Evolutionary conservation across 2,888 invertebrate species (phyloP), one percentile per base, ranked within the genome.

Genomic region (Eupithecia abbreviata): DNA sequence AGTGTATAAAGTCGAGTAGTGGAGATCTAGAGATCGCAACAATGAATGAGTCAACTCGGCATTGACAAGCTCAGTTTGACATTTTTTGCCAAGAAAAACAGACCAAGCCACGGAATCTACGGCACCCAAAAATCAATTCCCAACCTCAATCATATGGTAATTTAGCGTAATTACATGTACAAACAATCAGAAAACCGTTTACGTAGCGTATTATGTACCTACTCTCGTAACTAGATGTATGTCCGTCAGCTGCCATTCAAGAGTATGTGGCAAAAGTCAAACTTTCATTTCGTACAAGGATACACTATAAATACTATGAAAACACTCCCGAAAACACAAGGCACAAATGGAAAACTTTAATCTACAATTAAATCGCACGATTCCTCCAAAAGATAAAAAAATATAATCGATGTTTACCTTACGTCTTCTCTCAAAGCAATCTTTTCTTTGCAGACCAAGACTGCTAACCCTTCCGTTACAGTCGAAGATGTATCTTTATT

Each of bases 231-330:
- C 89, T 90, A 91, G 88, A 92, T 88, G 90, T 92, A 92, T 91
- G 92, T 92, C 92, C 92, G 93, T 94, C 95, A 95, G 93, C 94
- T 94, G 95, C 95, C 94, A 93, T 94, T 93, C 95, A 94, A 93
- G 93, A 94, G 94, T 95, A 95, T 95, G 95, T 95, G 95, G 95
- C 95, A 95, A 94, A 95, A 95, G 94, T 95, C 94, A 94, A 94
- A 94, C 95, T 94, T 94, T 94, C 94, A 94, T 94, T 93, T 94
- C 91, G 91, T 92, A 94, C 94, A 93, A 94, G 94, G 94, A 93
- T 94, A 90, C 92, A 93, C 95, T 94, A 94, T 91, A 95, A 95
- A 95, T 95, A 95, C 89, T 90, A 90, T 91, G 91, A 88, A 92
- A 94, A 94, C 93, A 92, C 89, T 91, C 84, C 83, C 88, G 84